These are phyloP conservation scores for Phaethon lepturus DNA, from an alignment of 2,113 vertebrate genomes.

Conservation along the genomic window DNA sequence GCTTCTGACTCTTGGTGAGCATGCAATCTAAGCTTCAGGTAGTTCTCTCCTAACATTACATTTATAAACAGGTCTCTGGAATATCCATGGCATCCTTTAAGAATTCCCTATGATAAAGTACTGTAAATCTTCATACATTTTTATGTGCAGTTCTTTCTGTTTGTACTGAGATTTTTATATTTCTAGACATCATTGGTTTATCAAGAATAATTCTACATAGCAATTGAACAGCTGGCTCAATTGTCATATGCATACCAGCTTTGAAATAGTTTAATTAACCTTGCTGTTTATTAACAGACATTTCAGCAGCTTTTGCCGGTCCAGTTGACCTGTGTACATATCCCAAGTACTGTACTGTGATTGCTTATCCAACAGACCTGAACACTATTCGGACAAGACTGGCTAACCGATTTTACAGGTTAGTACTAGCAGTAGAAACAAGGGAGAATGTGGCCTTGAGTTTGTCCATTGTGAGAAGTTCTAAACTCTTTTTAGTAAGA, in stretches of 20 bases:
- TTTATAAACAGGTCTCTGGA: neutral
- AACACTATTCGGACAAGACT: conserved; percentile 91
- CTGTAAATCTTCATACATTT: neutral
- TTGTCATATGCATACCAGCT: neutral
- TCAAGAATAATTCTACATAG: neutral
- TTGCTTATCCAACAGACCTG: conserved; percentile 95
- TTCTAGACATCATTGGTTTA: neutral
- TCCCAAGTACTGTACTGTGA: conserved; percentile 91
- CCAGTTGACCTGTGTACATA: conserved; percentile 92
- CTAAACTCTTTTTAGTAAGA: neutral
- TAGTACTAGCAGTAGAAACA: neutral
- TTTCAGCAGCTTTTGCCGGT: conserved; percentile 90
- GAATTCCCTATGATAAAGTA: neutral
- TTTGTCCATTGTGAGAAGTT: neutral
- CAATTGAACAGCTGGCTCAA: neutral
- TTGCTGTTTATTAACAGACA: conserved; percentile 78
- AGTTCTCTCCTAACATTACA: neutral
- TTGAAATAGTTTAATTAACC: neutral
- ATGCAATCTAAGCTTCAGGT: neutral
- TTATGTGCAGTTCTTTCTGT: neutral
- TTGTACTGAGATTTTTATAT: neutral
- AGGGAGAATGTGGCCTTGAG: neutral
- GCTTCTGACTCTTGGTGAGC: conserved; percentile 88
- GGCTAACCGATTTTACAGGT: conserved; percentile 94
- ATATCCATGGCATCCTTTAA: neutral